phyloP scores from a whole-genome alignment of 2,888 invertebrate genomes.

The Poecilobothrus nobilitatus region DNA sequence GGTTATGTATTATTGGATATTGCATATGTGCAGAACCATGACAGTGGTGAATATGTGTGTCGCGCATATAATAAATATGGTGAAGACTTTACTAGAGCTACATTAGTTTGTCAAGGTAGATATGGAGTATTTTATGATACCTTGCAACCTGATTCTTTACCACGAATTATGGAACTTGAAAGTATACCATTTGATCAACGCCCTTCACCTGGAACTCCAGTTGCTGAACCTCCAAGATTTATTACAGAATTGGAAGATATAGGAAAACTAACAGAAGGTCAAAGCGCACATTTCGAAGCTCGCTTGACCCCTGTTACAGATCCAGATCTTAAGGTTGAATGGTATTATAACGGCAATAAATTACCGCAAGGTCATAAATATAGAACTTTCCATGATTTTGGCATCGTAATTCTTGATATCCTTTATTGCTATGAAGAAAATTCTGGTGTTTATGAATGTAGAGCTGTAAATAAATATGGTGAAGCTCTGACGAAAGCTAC shows the following conservation, averaged over 20 bases:
- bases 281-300: constrained; percentile 90
- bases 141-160: constrained; percentile 82
- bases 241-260: constrained; percentile 79
- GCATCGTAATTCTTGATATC: constrained; percentile 91
- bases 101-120: constrained; percentile 71
- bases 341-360: constrained; percentile 90
- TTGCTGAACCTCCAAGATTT: constrained; percentile 79
- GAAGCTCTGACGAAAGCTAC: constrained; percentile 77
- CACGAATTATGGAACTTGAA: constrained; percentile 79
- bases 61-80: constrained; percentile 86
- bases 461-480: constrained; percentile 86
- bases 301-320: constrained; percentile 88
- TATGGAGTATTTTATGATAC: constrained; percentile 83
- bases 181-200: constrained; percentile 47
- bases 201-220: constrained; percentile 54
- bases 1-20: constrained; percentile 92
- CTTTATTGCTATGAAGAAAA: constrained; percentile 95
- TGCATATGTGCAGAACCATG: constrained; percentile 86
- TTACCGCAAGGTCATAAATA: constrained; percentile 91
- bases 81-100: constrained; percentile 80
- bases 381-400: constrained; percentile 95
- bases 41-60: constrained; percentile 89
- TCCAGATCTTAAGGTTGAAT: constrained; percentile 88
- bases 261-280: constrained; percentile 83
- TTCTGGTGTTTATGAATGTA: constrained; percentile 86